Base-by-base conservation (phyloP, 2,888 invertebrate species). In the Gortyna flavago region DNA sequence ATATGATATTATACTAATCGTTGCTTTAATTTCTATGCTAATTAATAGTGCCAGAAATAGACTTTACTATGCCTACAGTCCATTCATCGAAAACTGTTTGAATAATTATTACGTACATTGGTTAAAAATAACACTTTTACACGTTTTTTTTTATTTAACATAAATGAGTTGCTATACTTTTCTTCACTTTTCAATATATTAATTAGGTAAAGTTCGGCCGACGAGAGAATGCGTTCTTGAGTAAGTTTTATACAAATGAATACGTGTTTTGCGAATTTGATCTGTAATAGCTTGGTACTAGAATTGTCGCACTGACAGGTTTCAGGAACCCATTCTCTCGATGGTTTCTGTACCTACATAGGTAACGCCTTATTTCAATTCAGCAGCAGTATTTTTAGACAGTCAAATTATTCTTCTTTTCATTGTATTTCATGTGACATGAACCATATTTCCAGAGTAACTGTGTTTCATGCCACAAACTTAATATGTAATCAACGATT, bases 21-120 rank as follows among this genome's bases (percentile, higher is more conserved):
- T 29, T 72, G 35, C 13, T 54, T 72, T 61, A 61, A 72, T 80
- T 59, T 44, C 11, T 35, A 80, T 71, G 48, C 51, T 54, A 72
- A 66, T 54, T 35, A 69, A 7, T 61, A 32, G 35, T 48, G 9
- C 11, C 9, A 25, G 48, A 38, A 71, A 72, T 29, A 25, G 25
- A 38, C 21, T 72, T 38, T 0, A 29, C 4, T 71, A 25, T 44
- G 32, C 25, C 18, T 71, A 6, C 21, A 16, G 3, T n/a, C 16
- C 21, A 71, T 72, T 48, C 16, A 51, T 29, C 3, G 18, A 69
- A 72, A 69, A 48, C 7, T 6, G 48, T 8, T 25, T 21, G 21
- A 21, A 38, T 41, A 51, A 51, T 21, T 21, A 21, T 21, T 21
- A 51, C 21, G 21, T 21, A 25, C 21, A 51, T 21, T 54, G 3